Evolutionary conservation across 2,888 invertebrate species (phyloP).

Genomic region (Idaea straminata): DNA sequence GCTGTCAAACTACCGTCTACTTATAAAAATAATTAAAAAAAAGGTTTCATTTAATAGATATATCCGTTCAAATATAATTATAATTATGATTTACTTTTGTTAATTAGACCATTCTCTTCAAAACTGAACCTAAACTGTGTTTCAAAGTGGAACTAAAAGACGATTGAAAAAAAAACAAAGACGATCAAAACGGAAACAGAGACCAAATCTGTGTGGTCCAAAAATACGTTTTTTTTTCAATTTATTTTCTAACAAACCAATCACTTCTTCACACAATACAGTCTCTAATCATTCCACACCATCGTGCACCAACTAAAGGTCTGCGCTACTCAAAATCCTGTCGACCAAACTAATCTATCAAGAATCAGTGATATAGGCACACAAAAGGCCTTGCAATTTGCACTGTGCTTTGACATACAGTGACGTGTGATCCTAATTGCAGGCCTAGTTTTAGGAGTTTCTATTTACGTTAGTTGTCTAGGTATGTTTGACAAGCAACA

Average conservation of each 20-base stretch:
- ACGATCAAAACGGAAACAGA: no score
- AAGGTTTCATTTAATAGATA: no score
- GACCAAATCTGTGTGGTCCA: no score
- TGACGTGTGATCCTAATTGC: conserved; percentile 37
- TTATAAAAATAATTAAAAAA: no score
- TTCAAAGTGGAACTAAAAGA: no score
- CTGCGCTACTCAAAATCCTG: not conserved
- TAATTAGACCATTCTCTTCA: no score
- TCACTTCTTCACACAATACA: not conserved
- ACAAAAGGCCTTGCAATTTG: conserved; percentile 30
- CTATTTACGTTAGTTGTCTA: not conserved
- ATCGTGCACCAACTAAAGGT: not conserved
- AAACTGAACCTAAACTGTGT: no score
- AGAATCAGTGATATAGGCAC: conserved; percentile 23
- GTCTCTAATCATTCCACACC: not conserved
- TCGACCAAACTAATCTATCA: conserved; percentile 18
- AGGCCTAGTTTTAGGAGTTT: conserved; percentile 4
- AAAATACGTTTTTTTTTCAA: not conserved
- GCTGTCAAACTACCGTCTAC: no score
- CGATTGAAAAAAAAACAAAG: no score
- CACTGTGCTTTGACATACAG: conserved; percentile 33
- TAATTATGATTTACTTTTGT: no score
- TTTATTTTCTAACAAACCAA: not conserved
- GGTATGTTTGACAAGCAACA: no score
- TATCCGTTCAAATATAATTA: no score